Base-by-base conservation (phyloP, 2,888 invertebrate species). In the Andrena dorsata region DNA sequence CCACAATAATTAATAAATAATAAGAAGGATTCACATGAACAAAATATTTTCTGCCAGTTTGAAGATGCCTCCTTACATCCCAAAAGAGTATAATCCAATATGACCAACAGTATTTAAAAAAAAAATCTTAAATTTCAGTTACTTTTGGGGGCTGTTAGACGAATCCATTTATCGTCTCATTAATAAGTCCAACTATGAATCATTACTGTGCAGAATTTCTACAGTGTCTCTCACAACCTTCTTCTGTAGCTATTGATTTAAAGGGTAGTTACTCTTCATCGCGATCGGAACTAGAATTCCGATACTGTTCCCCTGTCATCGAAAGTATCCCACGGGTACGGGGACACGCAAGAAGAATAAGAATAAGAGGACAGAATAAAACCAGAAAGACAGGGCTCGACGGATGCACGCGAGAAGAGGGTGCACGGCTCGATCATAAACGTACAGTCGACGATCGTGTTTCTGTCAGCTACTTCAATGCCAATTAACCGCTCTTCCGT, bases 401-500 rank as follows among this genome's bases (percentile, higher is more conserved):
- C 69, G 65, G 28, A 73, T 72, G 28, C 63, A 60, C 61, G 84
- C 76, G 76, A 80, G 64, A 28, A 47, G n/a, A 51, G 32, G 23
- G 30, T 60, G 49, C 75, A n/a, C 66, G 71, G 73, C 80, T 84
- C 87, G 87, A 78, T 84, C 76, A 84, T 65, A 84, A 83, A 76
- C 77, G 83, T 78, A 70, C 73, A 72, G 58, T 68, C 61, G 58
- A 79, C 70, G 80, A 76, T 79, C 82, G 80, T 82, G 87, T 86
- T 85, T 85, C 84, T 86, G 88, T 88, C 88, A 88, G 73, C 77
- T 85, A 71, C 83, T 86, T 77, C 86, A 88, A 74, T 74, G 72
- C 74, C 86, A 86, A 88, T 88, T 88, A 88, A 88, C 81, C 80
- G 79, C 84, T 84, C 86, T 80, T 86, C 80, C 74, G 70, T 76